Evolutionary conservation across 2,113 vertebrate genomes (phyloP), one percentile per base, ranked within the genome.

Genomic region (Oreochromis niloticus): DNA sequence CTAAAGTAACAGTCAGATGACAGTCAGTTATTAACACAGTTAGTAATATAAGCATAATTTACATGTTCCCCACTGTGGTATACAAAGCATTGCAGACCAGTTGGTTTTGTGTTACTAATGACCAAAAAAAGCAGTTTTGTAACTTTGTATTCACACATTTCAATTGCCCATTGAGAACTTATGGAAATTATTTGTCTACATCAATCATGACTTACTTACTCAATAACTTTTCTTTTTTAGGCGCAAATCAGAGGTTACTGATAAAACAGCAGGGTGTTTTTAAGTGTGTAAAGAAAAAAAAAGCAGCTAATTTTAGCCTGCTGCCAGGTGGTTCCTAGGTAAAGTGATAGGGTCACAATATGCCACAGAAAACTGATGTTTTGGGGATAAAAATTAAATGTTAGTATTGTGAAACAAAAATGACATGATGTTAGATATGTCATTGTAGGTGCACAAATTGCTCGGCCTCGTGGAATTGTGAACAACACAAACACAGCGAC

Each of bases 181-280:
- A 61, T 19, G 57, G 30, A 61, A 61, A 4, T 34, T 61, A 61
- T 61, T 61, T 61, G 30, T 34, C 57, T 34, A 34, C 57, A 61
- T 61, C 30, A 19, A 61, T 34, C 57, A 61, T 32, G 14, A 17
- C 56, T 59, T 59, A 61, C 27, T 61, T 61, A 61, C 30, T 34
- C 30, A 61, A 10, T 34, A 54, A n/a, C 4, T 11, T 36, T 36
- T 36, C 30, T 19, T 63, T 36, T 63, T 63, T 0, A 2, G 32
- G 17, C 10, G 27, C 17, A 66, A 66, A 66, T 66, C 32, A 66
- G 61, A 13, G 17, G 34, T 66, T 39, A 66, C 34, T 66, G 61
- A 66, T 12, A 39, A 66, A 66, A 66, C 61, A 66, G 39, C 61
- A 39, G 59, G 61, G 32, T 66, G 61, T 63, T 66, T 36, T 66